These are phyloP conservation scores for human DNA, from an alignment of 2,113 vertebrate genomes.

Conservation along the genomic window GRCh38 chr14:103090001-103090500, in stretches of 20 bases:
- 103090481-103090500: not conserved
- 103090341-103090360: not conserved
- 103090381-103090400: not conserved
- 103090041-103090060: not conserved
- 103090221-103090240: not conserved
- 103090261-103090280: not conserved
- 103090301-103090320: not conserved
- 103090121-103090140: not conserved
- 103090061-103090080: not conserved
- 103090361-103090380: not conserved
- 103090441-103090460: not conserved
- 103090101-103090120: not conserved
- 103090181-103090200: not conserved
- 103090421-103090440: not conserved
- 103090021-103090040: not conserved
- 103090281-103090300: not conserved
- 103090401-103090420: not conserved
- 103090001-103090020: constrained; percentile 64
- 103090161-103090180: not conserved
- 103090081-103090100: not conserved
- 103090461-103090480: not conserved
- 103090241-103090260: not conserved
- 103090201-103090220: not conserved
- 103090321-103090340: not conserved
- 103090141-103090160: not conserved